Percentiles rank a stretch among this genome's conserved stretches.
Evolutionary conservation across 2,888 invertebrate species (phyloP).

Genomic region (Rhorus exstirpatorius): DNA sequence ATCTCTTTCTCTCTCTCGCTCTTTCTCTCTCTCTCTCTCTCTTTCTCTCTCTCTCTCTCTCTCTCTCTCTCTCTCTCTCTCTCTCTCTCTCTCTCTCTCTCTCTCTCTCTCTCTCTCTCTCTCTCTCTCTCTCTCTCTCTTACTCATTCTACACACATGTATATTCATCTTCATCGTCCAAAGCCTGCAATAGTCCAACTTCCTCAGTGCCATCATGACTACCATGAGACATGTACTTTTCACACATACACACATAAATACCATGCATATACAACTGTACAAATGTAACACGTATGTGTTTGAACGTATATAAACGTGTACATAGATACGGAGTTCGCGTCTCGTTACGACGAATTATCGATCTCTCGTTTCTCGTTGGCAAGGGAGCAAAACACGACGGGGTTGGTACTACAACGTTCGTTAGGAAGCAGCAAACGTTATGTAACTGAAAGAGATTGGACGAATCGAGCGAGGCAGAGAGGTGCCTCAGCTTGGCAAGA

Average conservation of each 20-base stretch:
- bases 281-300: too few relatives aligned
- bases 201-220: slow-evolving; percentile 9
- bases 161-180: slow-evolving; percentile 2
- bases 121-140: too few relatives aligned
- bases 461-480: slow-evolving; percentile 1
- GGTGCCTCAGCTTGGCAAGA: slow-evolving; percentile 8
- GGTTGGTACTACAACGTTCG: slow-evolving; percentile 38
- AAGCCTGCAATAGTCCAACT: slow-evolving; percentile 14
- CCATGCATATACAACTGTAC: not conserved
- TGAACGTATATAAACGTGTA: not conserved
- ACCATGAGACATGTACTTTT: slow-evolving; percentile 3
- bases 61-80: too few relatives aligned
- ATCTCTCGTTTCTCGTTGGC: slow-evolving; percentile 44
- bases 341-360: slow-evolving; percentile 70
- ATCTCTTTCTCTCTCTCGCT: too few relatives aligned
- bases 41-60: too few relatives aligned
- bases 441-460: slow-evolving; percentile 54
- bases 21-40: too few relatives aligned
- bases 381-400: slow-evolving; percentile 20
- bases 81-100: too few relatives aligned
- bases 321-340: not conserved
- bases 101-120: too few relatives aligned
- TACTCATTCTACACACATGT: too few relatives aligned
- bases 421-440: slow-evolving; percentile 48
- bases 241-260: not conserved